A percentile compares a stretch with the other conserved stretches of the same genome.
These are phyloP conservation scores for Tridacna crocea DNA, from an alignment of 2,888 invertebrate species.

Conservation along the genomic window DNA sequence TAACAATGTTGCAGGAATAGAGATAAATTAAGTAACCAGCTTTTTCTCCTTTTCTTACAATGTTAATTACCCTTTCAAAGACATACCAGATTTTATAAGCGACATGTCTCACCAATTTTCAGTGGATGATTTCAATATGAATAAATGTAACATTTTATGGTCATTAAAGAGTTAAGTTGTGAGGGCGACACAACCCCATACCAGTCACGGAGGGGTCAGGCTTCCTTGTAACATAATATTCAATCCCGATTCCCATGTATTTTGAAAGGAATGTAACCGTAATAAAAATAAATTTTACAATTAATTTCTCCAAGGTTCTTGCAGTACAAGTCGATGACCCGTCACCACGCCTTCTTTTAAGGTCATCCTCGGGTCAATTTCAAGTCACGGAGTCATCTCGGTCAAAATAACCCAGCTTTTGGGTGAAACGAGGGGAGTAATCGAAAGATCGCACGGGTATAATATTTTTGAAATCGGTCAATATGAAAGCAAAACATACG, in stretches of 20 bases:
- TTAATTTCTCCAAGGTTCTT: conserved; percentile 15
- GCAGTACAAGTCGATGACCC: neutral
- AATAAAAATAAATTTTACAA: conserved; percentile 22
- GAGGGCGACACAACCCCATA: neutral
- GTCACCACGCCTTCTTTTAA: conserved; percentile 2
- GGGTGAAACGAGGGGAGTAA: conserved; percentile 4
- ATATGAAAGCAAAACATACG: too few species aligned
- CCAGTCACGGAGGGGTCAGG: conserved; percentile 6
- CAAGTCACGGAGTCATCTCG: conserved; percentile 10
- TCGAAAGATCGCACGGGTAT: too few species aligned
- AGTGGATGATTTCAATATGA: too few species aligned
- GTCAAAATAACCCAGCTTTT: conserved; percentile 6
- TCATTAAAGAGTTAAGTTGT: too few species aligned
- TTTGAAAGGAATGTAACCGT: neutral
- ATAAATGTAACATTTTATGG: too few species aligned
- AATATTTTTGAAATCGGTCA: too few species aligned
- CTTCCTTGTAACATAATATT: neutral
- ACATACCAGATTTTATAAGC: too few species aligned
- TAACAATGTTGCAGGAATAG: too few species aligned
- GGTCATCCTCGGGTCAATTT: conserved; percentile 5
- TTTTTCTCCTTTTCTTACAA: too few species aligned
- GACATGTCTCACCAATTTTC: too few species aligned
- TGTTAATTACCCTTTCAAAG: too few species aligned
- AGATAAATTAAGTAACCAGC: too few species aligned
- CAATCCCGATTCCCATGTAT: conserved; percentile 8